Percentiles rank a stretch among this genome's conserved stretches.
phyloP scores from a whole-genome alignment of 2,888 invertebrate genomes.

The Tricholauxania praeusta region DNA sequence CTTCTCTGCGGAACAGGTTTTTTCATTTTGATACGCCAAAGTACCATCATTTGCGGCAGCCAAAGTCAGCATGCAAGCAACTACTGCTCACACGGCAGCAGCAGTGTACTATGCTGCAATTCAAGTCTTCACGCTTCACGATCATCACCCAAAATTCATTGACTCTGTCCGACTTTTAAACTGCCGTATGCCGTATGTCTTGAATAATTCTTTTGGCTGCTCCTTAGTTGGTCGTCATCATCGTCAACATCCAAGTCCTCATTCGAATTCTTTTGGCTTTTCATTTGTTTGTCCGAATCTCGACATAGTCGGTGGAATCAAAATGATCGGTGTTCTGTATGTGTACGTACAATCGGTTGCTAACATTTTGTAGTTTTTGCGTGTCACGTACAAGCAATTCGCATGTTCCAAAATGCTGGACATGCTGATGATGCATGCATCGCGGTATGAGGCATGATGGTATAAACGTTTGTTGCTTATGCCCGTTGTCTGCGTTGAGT shows the following conservation, averaged over 20 bases:
- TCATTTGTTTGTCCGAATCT: neutral
- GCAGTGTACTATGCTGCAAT: neutral
- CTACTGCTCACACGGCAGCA: neutral
- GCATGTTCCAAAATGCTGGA: constrained; percentile 57
- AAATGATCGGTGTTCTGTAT: neutral
- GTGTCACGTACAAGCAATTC: constrained; percentile 67
- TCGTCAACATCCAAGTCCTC: neutral
- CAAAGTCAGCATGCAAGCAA: neutral
- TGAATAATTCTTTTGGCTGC: no score
- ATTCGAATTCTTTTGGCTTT: neutral
- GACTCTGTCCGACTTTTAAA: constrained; percentile 6
- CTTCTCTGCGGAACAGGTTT: neutral
- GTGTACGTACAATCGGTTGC: neutral
- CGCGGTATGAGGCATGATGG: neutral
- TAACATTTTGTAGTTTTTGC: constrained; percentile 50
- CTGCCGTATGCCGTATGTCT: no score
- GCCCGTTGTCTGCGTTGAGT: no score
- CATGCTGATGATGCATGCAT: constrained; percentile 9
- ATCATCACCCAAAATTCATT: constrained; percentile 26
- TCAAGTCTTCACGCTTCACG: constrained; percentile 19
- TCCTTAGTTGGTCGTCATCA: no score
- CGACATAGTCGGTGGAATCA: neutral
- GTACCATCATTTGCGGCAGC: constrained; percentile 2
- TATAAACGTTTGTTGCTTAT: no score
- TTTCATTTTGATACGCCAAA: neutral